phyloP scores from a whole-genome alignment of 2,888 invertebrate species.

The Punctoribates punctum region DNA sequence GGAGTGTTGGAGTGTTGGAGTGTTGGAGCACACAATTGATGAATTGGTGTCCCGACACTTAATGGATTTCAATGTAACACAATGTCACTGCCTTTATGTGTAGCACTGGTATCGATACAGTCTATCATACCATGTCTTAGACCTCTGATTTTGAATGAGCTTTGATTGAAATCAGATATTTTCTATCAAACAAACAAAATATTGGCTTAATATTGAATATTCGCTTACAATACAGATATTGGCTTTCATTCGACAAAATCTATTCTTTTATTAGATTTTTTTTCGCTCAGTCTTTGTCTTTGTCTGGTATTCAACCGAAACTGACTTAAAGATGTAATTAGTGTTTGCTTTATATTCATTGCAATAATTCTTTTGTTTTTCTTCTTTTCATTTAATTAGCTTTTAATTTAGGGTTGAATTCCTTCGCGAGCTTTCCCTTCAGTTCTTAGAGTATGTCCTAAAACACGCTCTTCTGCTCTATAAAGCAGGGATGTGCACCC shows the following conservation, averaged over 20 bases:
- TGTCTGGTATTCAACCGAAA: too few relatives aligned
- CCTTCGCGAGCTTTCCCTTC: neutral
- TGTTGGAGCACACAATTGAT: conserved; percentile 11
- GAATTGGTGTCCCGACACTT: conserved; percentile 34
- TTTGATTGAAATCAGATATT: conserved; percentile 24
- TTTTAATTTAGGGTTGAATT: conserved; percentile 29
- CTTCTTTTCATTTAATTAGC: conserved; percentile 26
- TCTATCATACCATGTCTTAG: neutral
- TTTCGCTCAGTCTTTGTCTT: neutral
- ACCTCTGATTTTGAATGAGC: neutral
- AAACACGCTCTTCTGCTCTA: too few relatives aligned
- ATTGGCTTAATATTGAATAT: conserved; percentile 17
- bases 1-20: conserved; percentile 11
- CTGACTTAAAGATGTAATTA: conserved; percentile 10
- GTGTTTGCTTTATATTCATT: conserved; percentile 3
- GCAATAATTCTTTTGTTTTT: neutral
- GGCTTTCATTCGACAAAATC: neutral
- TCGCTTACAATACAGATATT: neutral
- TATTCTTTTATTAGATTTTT: neutral
- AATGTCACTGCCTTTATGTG: neutral
- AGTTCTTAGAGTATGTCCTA: too few relatives aligned
- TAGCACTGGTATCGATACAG: neutral
- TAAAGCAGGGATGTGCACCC: too few relatives aligned
- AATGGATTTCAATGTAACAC: conserved; percentile 32
- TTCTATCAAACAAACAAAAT: neutral